phyloP scores from a whole-genome alignment of 1,140 invertebrate species.

The Phocides pigmalion region DNA sequence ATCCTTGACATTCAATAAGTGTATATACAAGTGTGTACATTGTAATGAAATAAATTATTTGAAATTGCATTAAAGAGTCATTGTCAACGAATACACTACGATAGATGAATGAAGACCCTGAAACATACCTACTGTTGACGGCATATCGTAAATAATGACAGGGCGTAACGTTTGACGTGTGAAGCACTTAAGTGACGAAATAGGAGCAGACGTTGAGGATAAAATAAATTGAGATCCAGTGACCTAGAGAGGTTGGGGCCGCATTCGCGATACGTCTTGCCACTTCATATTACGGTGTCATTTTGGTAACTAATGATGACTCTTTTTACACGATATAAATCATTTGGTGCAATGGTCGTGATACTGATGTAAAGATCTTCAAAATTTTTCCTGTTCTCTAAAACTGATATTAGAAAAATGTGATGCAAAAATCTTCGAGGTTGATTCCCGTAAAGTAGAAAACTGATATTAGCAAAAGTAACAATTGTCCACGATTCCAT shows the following conservation, averaged over 20 bases:
- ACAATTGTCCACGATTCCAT: too few species aligned
- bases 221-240: conserved; percentile 29
- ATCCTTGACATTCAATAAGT: too few species aligned
- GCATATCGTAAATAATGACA: conserved; percentile 33
- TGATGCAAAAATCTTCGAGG: too few species aligned
- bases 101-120: conserved; percentile 17
- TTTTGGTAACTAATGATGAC: background rate
- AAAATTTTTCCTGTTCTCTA: too few species aligned
- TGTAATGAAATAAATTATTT: too few species aligned
- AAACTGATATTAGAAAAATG: too few species aligned
- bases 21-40: too few species aligned
- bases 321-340: background rate
- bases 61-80: too few species aligned
- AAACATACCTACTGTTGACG: conserved; percentile 8
- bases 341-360: too few species aligned
- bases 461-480: too few species aligned
- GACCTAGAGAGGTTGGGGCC: conserved; percentile 21
- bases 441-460: too few species aligned
- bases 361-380: too few species aligned
- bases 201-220: conserved; percentile 23
- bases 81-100: background rate
- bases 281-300: background rate
- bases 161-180: conserved; percentile 29
- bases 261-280: conserved; percentile 3
- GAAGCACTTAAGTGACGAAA: conserved; percentile 31